phyloP scores from a whole-genome alignment of 2,113 vertebrate species.

The Oncorhynchus tshawytscha region DNA sequence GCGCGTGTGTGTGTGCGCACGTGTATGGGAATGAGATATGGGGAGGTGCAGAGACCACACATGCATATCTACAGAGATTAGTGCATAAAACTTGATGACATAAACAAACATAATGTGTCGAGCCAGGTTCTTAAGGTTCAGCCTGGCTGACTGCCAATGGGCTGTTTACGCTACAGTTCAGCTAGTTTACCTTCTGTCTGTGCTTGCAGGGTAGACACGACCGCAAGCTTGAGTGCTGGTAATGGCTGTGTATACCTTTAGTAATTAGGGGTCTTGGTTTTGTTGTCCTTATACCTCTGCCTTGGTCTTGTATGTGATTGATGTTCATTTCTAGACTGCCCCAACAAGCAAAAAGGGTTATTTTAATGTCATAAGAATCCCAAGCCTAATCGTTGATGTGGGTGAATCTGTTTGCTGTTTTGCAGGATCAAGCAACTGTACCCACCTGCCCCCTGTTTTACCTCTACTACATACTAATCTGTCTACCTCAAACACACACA shows the following conservation, averaged over 20 bases:
- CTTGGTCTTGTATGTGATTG: not conserved
- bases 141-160: not conserved
- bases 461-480: too few species aligned
- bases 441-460: too few species aligned
- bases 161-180: not conserved
- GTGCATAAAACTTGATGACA: too few species aligned
- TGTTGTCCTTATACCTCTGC: not conserved
- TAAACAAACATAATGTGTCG: not conserved
- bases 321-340: not conserved
- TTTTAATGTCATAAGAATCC: not conserved
- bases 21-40: not conserved
- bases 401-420: too few species aligned
- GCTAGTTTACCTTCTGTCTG: slow-evolving; percentile 15
- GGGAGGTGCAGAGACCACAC: not conserved
- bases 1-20: not conserved
- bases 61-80: not conserved
- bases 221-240: slow-evolving; percentile 16
- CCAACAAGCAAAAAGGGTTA: not conserved
- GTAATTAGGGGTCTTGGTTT: not conserved
- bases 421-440: too few species aligned
- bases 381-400: not conserved
- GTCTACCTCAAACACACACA: not conserved
- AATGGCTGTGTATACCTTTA: slow-evolving; percentile 26
- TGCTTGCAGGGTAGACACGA: slow-evolving; percentile 23
- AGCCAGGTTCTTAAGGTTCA: not conserved